Conservation (phyloP, 1,140 invertebrate species). For the Caenorhabditis latens region DNA sequence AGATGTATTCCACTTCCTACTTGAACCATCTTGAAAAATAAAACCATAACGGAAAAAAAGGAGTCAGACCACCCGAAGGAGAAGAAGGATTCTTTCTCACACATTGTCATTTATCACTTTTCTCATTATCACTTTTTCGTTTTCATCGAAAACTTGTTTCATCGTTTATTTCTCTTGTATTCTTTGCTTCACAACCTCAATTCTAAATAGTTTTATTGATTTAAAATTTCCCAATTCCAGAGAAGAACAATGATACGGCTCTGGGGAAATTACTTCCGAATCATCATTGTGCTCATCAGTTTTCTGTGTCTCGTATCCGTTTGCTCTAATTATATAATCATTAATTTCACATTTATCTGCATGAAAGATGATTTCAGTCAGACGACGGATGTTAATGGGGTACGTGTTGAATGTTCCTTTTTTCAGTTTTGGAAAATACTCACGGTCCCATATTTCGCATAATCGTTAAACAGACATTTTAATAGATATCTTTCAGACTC, state of each 20-base stretch:
- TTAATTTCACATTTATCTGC: constrained; percentile 59
- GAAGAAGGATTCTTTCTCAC: neutral
- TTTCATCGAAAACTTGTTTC: neutral
- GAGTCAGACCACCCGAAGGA: neutral
- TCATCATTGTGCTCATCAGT: constrained; percentile 41
- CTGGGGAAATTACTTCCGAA: constrained; percentile 42
- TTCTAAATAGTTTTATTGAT: too few relatives aligned
- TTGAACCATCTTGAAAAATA: too few relatives aligned
- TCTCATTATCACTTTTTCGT: neutral
- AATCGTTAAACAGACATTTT: too few relatives aligned
- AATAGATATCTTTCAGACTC: neutral
- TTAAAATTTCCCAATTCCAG: neutral
- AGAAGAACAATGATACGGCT: constrained; percentile 13
- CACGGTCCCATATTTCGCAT: too few relatives aligned
- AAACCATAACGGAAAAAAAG: neutral
- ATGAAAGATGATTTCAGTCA: constrained; percentile 47
- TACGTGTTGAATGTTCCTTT: neutral
- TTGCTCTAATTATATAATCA: constrained; percentile 58
- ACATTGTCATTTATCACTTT: constrained; percentile 1
- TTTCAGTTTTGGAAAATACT: too few relatives aligned
- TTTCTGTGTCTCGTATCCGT: constrained; percentile 52
- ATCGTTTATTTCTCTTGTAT: too few relatives aligned
- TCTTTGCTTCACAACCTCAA: too few relatives aligned
- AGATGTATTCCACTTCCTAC: too few relatives aligned
- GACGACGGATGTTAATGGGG: constrained; percentile 15